A percentile compares a stretch with the other conserved stretches of the same genome.
Evolutionary conservation across 2,113 vertebrate species (phyloP).

Genomic region (Natator depressus): DNA sequence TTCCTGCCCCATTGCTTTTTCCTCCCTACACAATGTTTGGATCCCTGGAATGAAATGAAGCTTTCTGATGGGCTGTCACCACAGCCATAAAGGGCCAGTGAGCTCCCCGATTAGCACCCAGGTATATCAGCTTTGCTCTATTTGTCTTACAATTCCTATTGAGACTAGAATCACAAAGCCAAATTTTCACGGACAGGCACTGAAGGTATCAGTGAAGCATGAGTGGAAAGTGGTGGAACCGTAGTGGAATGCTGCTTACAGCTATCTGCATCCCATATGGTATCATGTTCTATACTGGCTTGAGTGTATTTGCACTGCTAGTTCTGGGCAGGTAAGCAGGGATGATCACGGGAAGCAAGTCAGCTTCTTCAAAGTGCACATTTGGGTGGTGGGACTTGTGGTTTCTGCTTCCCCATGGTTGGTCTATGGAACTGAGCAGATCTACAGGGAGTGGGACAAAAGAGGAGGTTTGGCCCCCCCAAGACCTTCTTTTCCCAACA

Average conservation of each 20-base stretch:
- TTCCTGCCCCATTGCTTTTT: not conserved
- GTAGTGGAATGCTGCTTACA: not conserved
- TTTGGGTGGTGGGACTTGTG: not conserved
- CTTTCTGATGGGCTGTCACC: not conserved
- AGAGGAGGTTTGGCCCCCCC: not conserved
- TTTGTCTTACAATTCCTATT: not conserved
- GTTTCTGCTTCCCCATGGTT: not conserved
- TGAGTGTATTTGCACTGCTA: not conserved
- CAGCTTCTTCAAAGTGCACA: not conserved
- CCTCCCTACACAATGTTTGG: not conserved
- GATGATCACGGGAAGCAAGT: not conserved
- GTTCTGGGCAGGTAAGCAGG: not conserved
- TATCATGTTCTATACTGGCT: not conserved
- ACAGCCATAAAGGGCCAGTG: not conserved
- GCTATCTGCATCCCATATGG: not conserved
- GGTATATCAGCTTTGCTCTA: not conserved
- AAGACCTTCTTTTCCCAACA: not conserved
- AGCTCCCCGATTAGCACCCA: not conserved
- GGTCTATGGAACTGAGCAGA: not conserved
- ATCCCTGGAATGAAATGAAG: not conserved
- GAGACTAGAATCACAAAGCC: not conserved
- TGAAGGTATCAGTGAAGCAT: not conserved
- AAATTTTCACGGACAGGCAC: not conserved
- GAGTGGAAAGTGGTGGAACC: not conserved
- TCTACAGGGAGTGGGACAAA: not conserved